Base-by-base conservation (phyloP, 2,888 invertebrate species). In the Chymomyza amoena region DNA sequence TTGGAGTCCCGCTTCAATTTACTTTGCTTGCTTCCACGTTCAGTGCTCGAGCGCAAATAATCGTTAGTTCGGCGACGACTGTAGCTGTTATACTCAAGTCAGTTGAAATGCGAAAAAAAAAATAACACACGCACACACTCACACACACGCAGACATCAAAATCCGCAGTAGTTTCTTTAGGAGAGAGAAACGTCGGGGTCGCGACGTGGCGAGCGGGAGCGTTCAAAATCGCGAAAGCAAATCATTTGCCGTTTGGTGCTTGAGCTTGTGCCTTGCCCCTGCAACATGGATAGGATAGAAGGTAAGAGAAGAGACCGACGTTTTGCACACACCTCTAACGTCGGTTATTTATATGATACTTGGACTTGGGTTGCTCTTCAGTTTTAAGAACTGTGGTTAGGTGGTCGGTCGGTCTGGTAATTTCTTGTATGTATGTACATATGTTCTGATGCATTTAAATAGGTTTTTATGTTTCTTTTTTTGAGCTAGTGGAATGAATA, bases 21-120 rank as follows among this genome's bases (percentile, higher is more conserved):
- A 73, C 72, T 75, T 80, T 84, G 74, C 66, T 61, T 85, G 90
- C 87, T 90, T 87, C 87, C 88, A 88, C 90, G 89, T 90, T 90
- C 90, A 85, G 80, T 89, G 90, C 80, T 90, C 87, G 88, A 90
- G 88, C 90, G 90, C 89, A 90, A 90, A 90, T 90, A 90, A 90
- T 89, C 87, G 86, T 84, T 84, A 81, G 81, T 79, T 75, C 69
- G 77, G 72, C 73, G 75, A 77, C 81, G 87, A 67, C 81, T 82
- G 87, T 82, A 81, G 85, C 89, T 90, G 90, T 90, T 89, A 89
- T 89, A 89, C 78, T 86, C 89, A 50, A 64, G 85, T 73, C 77
- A 69, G 62, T 28, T 59, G 59, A 56, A 63, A 66, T 59, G 65
- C 51, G 32, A 32, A 13, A 45, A 45, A 45, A 45, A 13, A 13